phyloP scores from a whole-genome alignment of 2,113 vertebrate genomes.

The Hypocryptadius cinnamomeus region DNA sequence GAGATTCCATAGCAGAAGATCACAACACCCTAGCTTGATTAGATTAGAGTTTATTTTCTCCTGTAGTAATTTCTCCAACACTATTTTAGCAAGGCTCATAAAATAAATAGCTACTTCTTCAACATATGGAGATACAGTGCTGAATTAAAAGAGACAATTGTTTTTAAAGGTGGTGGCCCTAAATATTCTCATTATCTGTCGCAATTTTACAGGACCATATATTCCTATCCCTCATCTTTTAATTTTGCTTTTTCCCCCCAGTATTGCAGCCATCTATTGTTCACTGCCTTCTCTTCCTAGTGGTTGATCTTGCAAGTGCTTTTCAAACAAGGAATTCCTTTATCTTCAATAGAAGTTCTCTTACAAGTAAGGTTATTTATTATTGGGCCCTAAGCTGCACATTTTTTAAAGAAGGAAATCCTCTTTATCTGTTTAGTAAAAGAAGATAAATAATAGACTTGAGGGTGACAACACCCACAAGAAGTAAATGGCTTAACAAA shows the following conservation, averaged over 20 bases:
- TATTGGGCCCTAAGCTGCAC: neutral
- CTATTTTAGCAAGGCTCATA: neutral
- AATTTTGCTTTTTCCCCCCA: neutral
- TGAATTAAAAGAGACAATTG: neutral
- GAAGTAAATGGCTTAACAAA: neutral
- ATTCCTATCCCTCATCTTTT: neutral
- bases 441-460: neutral
- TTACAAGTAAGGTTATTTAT: neutral
- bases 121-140: neutral
- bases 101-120: neutral
- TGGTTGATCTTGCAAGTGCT: neutral
- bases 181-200: neutral
- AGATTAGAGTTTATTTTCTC: neutral
- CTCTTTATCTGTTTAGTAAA: constrained; percentile 8
- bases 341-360: neutral
- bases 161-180: neutral
- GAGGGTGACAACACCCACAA: neutral
- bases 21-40: neutral
- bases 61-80: neutral
- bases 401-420: constrained; percentile 17
- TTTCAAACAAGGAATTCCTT: neutral
- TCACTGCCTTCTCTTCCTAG: neutral
- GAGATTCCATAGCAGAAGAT: neutral
- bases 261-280: neutral
- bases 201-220: neutral